phyloP scores from a whole-genome alignment of 2,888 invertebrate genomes.

The Candidula unifasciata region DNA sequence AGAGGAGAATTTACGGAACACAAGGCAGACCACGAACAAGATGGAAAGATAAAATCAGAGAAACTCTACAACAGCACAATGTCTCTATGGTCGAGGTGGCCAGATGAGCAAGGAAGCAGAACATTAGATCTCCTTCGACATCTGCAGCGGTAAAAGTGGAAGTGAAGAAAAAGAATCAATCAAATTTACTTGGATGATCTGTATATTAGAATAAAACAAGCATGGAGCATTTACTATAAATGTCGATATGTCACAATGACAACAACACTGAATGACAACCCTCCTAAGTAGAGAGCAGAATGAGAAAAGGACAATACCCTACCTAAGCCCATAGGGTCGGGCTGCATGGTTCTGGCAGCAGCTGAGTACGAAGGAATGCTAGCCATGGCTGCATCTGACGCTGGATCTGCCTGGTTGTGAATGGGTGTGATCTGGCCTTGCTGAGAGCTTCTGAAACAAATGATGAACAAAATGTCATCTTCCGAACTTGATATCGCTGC shows the following conservation, averaged over 20 bases:
- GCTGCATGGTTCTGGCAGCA: slow-evolving; percentile 56
- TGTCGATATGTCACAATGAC: background rate
- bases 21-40: no score
- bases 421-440: slow-evolving; percentile 61
- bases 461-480: background rate
- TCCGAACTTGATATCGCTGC: background rate
- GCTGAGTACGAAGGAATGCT: slow-evolving; percentile 62
- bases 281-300: background rate
- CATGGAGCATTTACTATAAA: no score
- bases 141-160: no score
- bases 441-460: slow-evolving; percentile 63
- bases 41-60: no score
- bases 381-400: slow-evolving; percentile 61
- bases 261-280: background rate
- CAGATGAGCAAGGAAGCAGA: no score
- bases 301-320: background rate
- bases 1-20: no score
- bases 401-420: slow-evolving; percentile 61
- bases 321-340: slow-evolving; percentile 62
- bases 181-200: no score
- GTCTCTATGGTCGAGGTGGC: no score
- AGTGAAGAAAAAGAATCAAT: no score
- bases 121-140: no score
- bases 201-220: no score
- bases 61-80: no score